Evolutionary conservation across 2,113 vertebrate genomes (phyloP), one percentile per base, ranked within the genome.

Genomic region (Antigone vipio): DNA sequence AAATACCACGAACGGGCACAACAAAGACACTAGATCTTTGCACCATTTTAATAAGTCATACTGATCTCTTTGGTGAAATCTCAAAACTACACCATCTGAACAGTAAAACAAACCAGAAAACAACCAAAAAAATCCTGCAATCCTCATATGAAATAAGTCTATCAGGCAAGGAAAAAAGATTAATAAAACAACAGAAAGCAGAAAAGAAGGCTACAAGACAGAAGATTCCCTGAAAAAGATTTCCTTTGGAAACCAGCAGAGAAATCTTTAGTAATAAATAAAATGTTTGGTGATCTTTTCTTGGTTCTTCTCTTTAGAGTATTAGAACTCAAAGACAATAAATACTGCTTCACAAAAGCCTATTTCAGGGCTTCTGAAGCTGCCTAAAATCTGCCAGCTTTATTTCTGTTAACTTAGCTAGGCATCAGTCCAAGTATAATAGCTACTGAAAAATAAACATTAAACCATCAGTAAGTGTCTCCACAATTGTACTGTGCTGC

Each of bases 371-470:
- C 40, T 91, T 86, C 84, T 60, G 69, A 94, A 75, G 68, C 82
- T 78, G 68, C 56, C 52, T 75, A 93, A 96, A 95, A 86, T 86
- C 76, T 78, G 75, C 52, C 88, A 92, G 83, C 64, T 95, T 93
- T 81, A 88, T 78, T 94, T 92, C 92, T 95, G 56, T 93, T 92
- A 95, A 96, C 92, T 88, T 88, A 77, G 40, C 88, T 81, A 94
- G 90, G 90, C 96, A 96, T 2, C 49, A 91, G 52, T 78, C 95
- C 96, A 96, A 96, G 72, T 52, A 78, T 45, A 96, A 96, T 60
- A 97, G 85, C 93, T 95, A 89, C 88, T 91, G 92, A 97, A 96
- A 96, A 96, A 96, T 86, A 95, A 96, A 95, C 49, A 91, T 86
- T 81, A 94, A 93, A 23, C 60, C 83, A 86, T 67, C 91, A 91